Conservation (phyloP, 2,797 vertebrate genomes). For the Pseudochaenichthys georgianus region DNA sequence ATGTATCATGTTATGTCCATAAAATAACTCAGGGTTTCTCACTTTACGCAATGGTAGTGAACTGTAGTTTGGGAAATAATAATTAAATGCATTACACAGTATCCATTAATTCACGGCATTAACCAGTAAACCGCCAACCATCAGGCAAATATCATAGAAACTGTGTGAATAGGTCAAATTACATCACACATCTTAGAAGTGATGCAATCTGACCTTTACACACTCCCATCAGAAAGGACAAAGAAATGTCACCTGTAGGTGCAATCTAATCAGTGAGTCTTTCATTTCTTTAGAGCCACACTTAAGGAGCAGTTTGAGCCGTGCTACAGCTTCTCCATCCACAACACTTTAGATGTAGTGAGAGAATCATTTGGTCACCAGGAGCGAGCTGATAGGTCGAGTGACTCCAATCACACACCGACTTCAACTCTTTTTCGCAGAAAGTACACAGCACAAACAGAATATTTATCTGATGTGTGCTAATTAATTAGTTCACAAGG, state of each 20-base stretch:
- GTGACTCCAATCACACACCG: slow-evolving; percentile 43
- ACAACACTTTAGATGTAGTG: slow-evolving; percentile 19
- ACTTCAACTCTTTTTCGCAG: slow-evolving; percentile 25
- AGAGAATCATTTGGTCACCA: slow-evolving; percentile 34
- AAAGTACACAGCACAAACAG: slow-evolving; percentile 20
- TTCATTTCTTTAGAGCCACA: slow-evolving; percentile 7
- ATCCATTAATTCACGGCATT: not conserved
- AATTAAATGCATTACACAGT: not conserved
- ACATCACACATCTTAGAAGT: slow-evolving; percentile 16
- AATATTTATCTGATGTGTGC: slow-evolving; percentile 44
- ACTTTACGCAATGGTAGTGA: too few relatives aligned
- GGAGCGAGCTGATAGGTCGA: slow-evolving; percentile 28
- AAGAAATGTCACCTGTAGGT: slow-evolving; percentile 14
- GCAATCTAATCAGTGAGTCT: not conserved
- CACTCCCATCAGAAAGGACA: not conserved
- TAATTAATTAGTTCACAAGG: slow-evolving; percentile 62
- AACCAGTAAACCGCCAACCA: not conserved
- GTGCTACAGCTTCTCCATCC: not conserved
- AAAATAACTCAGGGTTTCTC: too few relatives aligned
- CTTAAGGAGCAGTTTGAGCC: not conserved
- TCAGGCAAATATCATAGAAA: not conserved
- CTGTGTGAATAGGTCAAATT: slow-evolving; percentile 21
- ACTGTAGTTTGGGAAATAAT: too few relatives aligned
- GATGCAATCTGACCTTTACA: slow-evolving; percentile 39
- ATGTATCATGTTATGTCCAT: too few relatives aligned